These are phyloP conservation scores for Scelioninae gen. 1 DNA, from an alignment of 2,888 invertebrate genomes.

Conservation along the genomic window DNA sequence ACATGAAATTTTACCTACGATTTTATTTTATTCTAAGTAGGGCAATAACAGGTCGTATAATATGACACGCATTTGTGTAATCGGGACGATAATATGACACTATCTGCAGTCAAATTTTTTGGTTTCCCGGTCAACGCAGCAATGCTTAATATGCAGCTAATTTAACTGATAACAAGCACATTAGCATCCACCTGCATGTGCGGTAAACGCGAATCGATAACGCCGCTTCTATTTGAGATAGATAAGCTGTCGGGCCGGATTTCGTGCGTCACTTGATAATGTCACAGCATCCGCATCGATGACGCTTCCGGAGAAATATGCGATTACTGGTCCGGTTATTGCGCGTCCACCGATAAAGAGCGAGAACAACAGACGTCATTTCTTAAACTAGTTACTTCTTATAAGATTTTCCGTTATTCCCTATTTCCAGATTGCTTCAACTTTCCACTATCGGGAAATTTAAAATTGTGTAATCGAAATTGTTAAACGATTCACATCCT, in stretches of 20 bases:
- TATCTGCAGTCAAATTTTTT: too few species aligned
- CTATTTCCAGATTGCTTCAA: constrained; percentile 3
- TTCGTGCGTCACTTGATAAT: constrained; percentile 50
- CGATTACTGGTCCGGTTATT: constrained; percentile 14
- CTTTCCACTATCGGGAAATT: background rate
- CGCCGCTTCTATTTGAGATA: constrained; percentile 22
- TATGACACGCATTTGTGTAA: too few species aligned
- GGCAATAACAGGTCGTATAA: too few species aligned
- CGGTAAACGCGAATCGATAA: constrained; percentile 27
- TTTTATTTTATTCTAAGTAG: too few species aligned
- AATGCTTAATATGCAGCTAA: too few species aligned
- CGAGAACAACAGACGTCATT: constrained; percentile 14
- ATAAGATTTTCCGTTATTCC: background rate
- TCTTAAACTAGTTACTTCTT: constrained; percentile 19
- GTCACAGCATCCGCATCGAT: constrained; percentile 37
- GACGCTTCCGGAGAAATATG: constrained; percentile 30
- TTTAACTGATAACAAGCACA: too few species aligned
- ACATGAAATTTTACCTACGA: too few species aligned
- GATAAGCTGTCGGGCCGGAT: constrained; percentile 45
- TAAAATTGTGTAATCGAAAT: background rate
- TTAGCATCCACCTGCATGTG: too few species aligned
- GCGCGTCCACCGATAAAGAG: constrained; percentile 24
- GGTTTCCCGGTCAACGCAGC: too few species aligned
- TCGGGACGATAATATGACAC: too few species aligned
- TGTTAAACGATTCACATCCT: background rate